phyloP scores from a whole-genome alignment of 1,140 invertebrate species.

The Papilio machaon region DNA sequence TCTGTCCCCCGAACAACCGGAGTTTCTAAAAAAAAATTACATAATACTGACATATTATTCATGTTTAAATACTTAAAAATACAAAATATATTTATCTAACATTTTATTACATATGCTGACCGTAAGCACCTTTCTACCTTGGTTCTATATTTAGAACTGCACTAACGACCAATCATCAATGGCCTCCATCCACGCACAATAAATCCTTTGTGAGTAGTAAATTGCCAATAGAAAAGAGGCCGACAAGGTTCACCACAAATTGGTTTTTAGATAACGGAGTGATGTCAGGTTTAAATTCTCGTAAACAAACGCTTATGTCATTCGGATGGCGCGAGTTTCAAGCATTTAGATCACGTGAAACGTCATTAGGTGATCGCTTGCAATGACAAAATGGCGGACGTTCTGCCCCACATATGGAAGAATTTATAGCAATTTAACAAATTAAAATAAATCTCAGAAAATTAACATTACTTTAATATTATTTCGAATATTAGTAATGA shows the following conservation, averaged over 20 bases:
- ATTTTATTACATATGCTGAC: constrained; percentile 22
- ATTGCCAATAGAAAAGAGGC: constrained; percentile 43
- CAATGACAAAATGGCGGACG: constrained; percentile 32
- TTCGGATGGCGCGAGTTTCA: constrained; percentile 36
- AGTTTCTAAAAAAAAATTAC: not conserved
- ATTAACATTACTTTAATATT: not conserved
- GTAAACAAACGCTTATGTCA: constrained; percentile 67
- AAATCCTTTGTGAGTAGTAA: constrained; percentile 45
- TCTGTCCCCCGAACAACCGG: not conserved
- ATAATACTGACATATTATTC: no score
- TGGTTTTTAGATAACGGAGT: constrained; percentile 56
- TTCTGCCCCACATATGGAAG: not conserved
- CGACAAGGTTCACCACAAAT: constrained; percentile 52
- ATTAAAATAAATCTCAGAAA: not conserved
- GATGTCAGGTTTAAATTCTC: constrained; percentile 64
- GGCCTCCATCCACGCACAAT: constrained; percentile 52
- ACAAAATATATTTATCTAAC: not conserved
- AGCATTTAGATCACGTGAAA: constrained; percentile 34
- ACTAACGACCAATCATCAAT: constrained; percentile 50
- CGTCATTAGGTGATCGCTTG: constrained; percentile 4
- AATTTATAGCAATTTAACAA: constrained; percentile 12
- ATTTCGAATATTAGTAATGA: no score
- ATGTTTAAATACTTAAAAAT: not conserved
- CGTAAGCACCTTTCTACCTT: constrained; percentile 42
- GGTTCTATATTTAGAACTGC: constrained; percentile 73